Conservation (phyloP, 2,113 vertebrate species). For the Istiophorus platypterus region DNA sequence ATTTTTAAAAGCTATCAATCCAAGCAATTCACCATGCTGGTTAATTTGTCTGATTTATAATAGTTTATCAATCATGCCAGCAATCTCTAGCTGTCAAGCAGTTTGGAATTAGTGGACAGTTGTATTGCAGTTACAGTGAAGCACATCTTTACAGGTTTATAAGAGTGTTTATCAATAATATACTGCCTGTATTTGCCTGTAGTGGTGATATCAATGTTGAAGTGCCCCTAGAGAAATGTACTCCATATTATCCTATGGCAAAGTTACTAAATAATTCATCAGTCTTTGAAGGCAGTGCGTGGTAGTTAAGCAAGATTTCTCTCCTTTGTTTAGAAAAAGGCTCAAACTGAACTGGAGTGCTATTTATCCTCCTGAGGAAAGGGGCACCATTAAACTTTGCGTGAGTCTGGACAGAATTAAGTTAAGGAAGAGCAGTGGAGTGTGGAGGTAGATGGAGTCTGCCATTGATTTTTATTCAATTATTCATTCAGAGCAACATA, state of each 20-base stretch:
- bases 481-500: constrained; percentile 56
- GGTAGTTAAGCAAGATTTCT: constrained; percentile 11
- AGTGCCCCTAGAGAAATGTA: not conserved
- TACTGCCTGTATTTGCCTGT: not conserved
- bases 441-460: constrained; percentile 17
- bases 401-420: constrained; percentile 8
- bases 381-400: not conserved
- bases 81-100: not conserved
- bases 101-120: not conserved
- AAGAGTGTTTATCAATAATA: constrained; percentile 32
- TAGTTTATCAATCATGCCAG: not conserved
- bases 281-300: not conserved
- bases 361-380: constrained; percentile 11
- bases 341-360: not conserved
- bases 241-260: not conserved
- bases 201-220: constrained; percentile 5
- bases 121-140: constrained; percentile 11
- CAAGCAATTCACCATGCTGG: not conserved
- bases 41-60: not conserved
- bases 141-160: constrained; percentile 1
- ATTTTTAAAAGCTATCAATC: constrained; percentile 10
- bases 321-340: not conserved
- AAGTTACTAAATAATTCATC: not conserved
- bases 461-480: constrained; percentile 67
- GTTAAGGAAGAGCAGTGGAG: not conserved